Evolutionary conservation across 2,888 invertebrate genomes (phyloP).

Genomic region (Eurytoma californica): DNA sequence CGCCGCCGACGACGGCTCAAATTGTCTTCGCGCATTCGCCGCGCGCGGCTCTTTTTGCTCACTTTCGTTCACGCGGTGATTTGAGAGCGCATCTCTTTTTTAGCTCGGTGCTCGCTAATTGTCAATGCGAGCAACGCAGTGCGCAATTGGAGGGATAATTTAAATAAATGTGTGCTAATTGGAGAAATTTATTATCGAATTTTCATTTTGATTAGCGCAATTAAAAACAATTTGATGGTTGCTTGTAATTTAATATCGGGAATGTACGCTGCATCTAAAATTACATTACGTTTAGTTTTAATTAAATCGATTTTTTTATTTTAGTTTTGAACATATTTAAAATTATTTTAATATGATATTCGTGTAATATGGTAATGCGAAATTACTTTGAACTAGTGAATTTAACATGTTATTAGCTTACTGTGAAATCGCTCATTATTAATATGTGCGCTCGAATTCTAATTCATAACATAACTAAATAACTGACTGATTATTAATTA

Average conservation of each 20-base stretch:
- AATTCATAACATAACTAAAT: too few species aligned
- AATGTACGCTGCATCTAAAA: too few species aligned
- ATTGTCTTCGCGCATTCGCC: neutral
- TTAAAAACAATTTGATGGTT: neutral
- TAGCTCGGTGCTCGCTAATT: neutral
- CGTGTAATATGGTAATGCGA: too few species aligned
- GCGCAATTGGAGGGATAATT: neutral
- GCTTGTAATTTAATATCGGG: neutral
- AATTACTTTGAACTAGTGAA: too few species aligned
- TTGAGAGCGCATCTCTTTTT: neutral
- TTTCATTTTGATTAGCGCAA: constrained; percentile 1
- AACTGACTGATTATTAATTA: too few species aligned
- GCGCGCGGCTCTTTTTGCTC: neutral
- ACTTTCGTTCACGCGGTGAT: neutral
- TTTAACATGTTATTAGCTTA: too few species aligned
- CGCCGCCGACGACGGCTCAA: neutral
- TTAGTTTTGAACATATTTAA: too few species aligned
- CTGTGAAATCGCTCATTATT: too few species aligned
- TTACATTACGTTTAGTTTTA: too few species aligned
- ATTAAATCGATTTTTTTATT: too few species aligned
- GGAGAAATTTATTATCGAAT: constrained; percentile 14
- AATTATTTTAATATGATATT: too few species aligned
- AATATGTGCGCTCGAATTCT: too few species aligned
- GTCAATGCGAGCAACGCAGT: neutral
- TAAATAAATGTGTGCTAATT: constrained; percentile 17